These are phyloP conservation scores for Allobates femoralis DNA, from an alignment of 2,797 vertebrate genomes.

Conservation along the genomic window DNA sequence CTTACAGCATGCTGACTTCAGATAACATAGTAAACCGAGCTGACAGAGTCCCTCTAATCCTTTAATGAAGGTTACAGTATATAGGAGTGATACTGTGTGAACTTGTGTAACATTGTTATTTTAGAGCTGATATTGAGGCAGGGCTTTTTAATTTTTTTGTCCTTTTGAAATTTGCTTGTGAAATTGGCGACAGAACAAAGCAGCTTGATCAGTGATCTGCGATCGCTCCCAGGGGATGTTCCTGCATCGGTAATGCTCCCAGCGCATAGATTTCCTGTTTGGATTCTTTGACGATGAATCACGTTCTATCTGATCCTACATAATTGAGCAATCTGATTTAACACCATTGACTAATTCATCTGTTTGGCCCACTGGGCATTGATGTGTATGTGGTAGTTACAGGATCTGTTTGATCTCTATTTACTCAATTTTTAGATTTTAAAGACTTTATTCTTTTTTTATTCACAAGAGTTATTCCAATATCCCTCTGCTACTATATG, in stretches of 20 bases:
- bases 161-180: background rate
- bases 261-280: background rate
- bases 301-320: background rate
- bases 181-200: background rate
- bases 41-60: no score
- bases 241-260: background rate
- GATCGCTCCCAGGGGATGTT: background rate
- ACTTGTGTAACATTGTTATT: no score
- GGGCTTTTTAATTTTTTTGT: background rate
- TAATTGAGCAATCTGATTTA: conserved; percentile 32
- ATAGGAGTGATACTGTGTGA: no score
- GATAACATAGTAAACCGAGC: no score
- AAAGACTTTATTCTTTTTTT: background rate
- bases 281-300: conserved; percentile 7
- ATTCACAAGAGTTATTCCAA: no score
- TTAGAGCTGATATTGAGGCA: background rate
- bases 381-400: background rate
- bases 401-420: no score
- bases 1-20: no score
- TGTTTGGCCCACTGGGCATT: background rate
- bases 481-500: no score
- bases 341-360: background rate
- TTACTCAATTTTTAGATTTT: background rate
- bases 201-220: background rate
- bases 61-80: no score